Evolutionary conservation across 2,797 vertebrate genomes (phyloP).

Genomic region (Cephalopachus bancanus): DNA sequence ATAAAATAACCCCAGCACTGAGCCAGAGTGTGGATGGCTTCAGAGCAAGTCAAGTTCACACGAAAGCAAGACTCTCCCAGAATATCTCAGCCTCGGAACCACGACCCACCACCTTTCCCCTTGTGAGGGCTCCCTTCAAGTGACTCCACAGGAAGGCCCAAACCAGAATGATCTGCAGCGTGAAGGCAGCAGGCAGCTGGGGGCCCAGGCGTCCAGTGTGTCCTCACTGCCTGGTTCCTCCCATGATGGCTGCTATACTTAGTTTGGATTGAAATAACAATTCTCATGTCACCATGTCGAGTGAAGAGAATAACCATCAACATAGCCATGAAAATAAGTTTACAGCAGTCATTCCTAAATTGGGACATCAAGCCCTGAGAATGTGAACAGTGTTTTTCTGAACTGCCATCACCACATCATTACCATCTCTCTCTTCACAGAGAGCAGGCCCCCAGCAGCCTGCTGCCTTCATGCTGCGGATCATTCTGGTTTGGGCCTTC

Average conservation of each 20-base stretch:
- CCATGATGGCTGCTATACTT: rapidly evolving
- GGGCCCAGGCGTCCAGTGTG: rapidly evolving
- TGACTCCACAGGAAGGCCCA: background rate
- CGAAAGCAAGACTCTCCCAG: background rate
- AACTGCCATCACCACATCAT: rapidly evolving
- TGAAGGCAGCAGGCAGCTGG: rapidly evolving
- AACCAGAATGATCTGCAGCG: too few species aligned
- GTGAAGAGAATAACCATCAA: background rate
- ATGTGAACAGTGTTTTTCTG: too few species aligned
- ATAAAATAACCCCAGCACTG: background rate
- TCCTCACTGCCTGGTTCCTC: background rate
- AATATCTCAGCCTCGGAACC: background rate
- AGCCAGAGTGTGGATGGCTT: background rate
- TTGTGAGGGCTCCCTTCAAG: rapidly evolving
- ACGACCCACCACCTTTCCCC: rapidly evolving
- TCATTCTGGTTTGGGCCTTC: too few species aligned
- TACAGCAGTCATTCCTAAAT: background rate
- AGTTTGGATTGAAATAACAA: background rate
- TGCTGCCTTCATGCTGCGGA: too few species aligned
- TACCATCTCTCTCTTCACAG: background rate
- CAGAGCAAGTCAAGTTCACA: background rate
- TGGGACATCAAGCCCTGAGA: background rate
- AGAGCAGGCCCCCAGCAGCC: too few species aligned
- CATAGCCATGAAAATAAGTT: rapidly evolving
- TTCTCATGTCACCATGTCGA: rapidly evolving